These are phyloP conservation scores for Passer montanus DNA, from an alignment of 2,113 vertebrate genomes.

Conservation along the genomic window DNA sequence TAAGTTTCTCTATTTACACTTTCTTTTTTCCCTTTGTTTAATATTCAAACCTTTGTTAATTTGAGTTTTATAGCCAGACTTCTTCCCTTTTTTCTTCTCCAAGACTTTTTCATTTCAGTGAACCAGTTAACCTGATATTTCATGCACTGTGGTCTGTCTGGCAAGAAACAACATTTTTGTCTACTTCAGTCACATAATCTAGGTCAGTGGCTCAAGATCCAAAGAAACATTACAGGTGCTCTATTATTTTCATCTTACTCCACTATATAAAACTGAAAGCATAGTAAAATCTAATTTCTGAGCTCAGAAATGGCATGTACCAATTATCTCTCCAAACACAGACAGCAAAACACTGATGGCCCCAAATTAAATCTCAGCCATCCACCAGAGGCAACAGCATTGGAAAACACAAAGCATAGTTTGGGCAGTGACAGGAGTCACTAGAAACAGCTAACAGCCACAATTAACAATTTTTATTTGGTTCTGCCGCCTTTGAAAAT, in stretches of 20 bases:
- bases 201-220: not conserved
- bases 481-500: not conserved
- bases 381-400: rapidly evolving
- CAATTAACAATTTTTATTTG: not conserved
- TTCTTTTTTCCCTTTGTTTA: not conserved
- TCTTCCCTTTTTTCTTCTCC: not conserved
- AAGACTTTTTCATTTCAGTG: not conserved
- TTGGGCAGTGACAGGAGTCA: not conserved
- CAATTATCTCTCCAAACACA: not conserved
- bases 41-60: not conserved
- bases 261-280: not conserved
- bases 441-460: not conserved
- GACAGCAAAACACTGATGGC: not conserved
- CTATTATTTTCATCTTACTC: not conserved
- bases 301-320: rapidly evolving
- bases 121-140: not conserved
- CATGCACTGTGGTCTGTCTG: not conserved
- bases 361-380: not conserved
- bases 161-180: not conserved
- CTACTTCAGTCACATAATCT: not conserved
- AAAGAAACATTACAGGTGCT: not conserved
- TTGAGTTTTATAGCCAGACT: not conserved
- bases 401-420: not conserved
- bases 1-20: not conserved
- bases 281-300: not conserved